Conservation (phyloP, 2,113 vertebrate genomes). For the Siniperca chuatsi region DNA sequence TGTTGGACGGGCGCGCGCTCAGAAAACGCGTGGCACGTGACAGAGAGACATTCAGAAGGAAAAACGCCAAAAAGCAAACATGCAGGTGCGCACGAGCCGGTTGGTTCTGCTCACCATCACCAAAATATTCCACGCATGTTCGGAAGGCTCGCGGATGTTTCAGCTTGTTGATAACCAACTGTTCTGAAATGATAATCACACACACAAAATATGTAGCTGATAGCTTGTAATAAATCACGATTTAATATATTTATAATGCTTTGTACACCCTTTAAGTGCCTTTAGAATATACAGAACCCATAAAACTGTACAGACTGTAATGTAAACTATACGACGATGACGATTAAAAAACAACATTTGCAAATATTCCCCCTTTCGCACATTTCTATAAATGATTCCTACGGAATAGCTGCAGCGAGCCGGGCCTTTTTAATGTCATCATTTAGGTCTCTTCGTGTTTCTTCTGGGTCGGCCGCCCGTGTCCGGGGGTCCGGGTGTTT, state of each 20-base stretch:
- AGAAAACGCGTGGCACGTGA: slow-evolving; percentile 12
- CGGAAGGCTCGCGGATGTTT: background rate
- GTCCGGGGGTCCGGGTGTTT: background rate
- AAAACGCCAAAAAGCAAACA: slow-evolving; percentile 32
- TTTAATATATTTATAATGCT: slow-evolving; percentile 89
- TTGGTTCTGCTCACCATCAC: slow-evolving; percentile 47
- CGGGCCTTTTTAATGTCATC: background rate
- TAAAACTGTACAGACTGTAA: slow-evolving; percentile 74
- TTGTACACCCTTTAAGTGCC: slow-evolving; percentile 81
- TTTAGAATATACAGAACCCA: slow-evolving; percentile 64
- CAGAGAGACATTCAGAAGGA: slow-evolving; percentile 65
- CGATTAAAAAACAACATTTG: slow-evolving; percentile 51
- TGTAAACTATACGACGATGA: slow-evolving; percentile 50
- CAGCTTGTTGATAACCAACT: slow-evolving; percentile 15
- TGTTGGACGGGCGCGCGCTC: background rate
- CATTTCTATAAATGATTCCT: background rate
- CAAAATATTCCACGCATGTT: slow-evolving; percentile 23
- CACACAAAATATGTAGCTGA: slow-evolving; percentile 75
- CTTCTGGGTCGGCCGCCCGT: background rate
- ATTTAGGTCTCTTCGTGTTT: background rate
- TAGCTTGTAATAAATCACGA: slow-evolving; percentile 89
- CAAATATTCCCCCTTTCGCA: slow-evolving; percentile 9
- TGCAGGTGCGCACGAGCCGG: slow-evolving; percentile 37
- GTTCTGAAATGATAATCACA: slow-evolving; percentile 41
- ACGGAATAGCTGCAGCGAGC: background rate